These are phyloP conservation scores for Antedon bifida DNA, from an alignment of 35 echinoderm and acorn worm genomes.

Conservation along the genomic window DNA sequence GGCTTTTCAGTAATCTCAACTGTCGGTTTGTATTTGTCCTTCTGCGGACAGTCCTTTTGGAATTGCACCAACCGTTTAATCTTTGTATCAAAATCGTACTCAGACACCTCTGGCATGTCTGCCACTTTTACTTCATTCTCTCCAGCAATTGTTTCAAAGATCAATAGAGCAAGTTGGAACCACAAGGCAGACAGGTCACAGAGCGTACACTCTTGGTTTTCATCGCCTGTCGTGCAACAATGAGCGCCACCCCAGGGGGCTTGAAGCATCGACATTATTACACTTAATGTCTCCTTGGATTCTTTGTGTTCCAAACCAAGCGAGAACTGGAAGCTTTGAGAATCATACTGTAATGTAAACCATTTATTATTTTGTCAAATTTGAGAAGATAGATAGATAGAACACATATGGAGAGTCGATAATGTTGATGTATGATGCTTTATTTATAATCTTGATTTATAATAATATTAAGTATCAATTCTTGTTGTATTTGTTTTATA, in stretches of 20 bases:
- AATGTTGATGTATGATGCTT: too few species aligned
- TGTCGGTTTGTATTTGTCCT: background rate
- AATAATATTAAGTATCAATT: too few species aligned
- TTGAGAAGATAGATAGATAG: too few species aligned
- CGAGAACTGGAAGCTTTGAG: slow-evolving; percentile 45
- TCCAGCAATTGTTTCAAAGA: slow-evolving; percentile 57
- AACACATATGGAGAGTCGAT: too few species aligned
- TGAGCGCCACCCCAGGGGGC: slow-evolving; percentile 35
- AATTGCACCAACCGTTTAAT: background rate
- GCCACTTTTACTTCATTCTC: slow-evolving; percentile 36
- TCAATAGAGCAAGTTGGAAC: slow-evolving; percentile 72
- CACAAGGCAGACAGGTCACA: slow-evolving; percentile 84
- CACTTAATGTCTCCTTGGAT: slow-evolving; percentile 75
- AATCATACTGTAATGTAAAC: slow-evolving; percentile 44
- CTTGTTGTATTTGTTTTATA: too few species aligned
- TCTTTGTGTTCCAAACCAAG: slow-evolving; percentile 77
- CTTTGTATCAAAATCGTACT: slow-evolving; percentile 14
- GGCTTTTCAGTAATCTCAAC: background rate
- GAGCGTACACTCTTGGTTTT: slow-evolving; percentile 25
- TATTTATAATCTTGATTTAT: too few species aligned
- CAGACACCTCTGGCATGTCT: slow-evolving; percentile 6
- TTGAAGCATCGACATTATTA: slow-evolving; percentile 66
- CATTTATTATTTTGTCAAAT: background rate
- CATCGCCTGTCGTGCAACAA: background rate
- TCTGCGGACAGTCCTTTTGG: background rate